Conservation (phyloP, 2,113 vertebrate genomes). For the Zosterops lateralis region DNA sequence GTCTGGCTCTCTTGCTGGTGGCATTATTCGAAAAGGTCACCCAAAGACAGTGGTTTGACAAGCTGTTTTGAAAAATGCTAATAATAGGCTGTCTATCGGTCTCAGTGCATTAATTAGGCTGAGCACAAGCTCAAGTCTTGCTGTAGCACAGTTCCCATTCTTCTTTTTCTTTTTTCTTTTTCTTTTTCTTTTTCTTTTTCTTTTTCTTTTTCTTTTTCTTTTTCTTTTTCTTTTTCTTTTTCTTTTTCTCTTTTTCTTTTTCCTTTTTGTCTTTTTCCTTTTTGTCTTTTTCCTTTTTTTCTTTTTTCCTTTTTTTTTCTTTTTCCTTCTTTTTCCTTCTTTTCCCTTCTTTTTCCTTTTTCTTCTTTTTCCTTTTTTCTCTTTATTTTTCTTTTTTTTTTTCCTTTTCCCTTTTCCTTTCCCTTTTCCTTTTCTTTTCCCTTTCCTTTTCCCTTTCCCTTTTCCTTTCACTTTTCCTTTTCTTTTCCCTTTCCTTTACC, state of each 20-base stretch:
- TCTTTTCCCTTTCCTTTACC: no score
- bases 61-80: slow-evolving; percentile 30
- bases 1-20: slow-evolving; percentile 19
- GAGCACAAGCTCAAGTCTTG: not conserved
- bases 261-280: no score
- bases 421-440: no score
- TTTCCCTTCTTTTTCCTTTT: no score
- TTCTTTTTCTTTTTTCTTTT: fast-evolving
- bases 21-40: slow-evolving; percentile 58
- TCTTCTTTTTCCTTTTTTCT: no score
- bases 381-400: no score
- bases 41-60: slow-evolving; percentile 3
- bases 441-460: fast-evolving
- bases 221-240: fast-evolving
- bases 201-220: fast-evolving
- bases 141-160: not conserved
- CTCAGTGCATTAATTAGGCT: not conserved
- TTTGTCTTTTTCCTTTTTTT: no score
- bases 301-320: no score
- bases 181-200: fast-evolving
- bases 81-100: not conserved
- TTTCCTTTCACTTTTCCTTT: no score
- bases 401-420: fast-evolving
- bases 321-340: no score
- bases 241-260: no score